Evolutionary conservation across 2,888 invertebrate species (phyloP).

Genomic region (Eledone cirrhosa): DNA sequence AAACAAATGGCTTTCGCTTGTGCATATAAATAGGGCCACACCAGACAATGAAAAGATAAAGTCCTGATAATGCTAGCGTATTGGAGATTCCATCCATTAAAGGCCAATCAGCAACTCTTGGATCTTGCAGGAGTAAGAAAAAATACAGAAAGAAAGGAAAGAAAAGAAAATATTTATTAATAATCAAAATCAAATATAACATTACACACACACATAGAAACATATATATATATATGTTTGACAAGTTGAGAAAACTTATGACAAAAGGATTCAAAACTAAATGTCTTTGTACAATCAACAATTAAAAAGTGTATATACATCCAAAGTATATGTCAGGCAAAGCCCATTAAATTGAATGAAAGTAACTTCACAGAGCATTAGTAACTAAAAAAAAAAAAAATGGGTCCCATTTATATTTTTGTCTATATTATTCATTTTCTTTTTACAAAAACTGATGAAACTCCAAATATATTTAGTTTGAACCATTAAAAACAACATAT

Average conservation of each 20-base stretch:
- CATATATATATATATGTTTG: neutral
- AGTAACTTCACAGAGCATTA: too few species aligned
- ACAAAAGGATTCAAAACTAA: neutral
- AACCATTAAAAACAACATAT: too few species aligned
- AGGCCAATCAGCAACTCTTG: conserved; percentile 61
- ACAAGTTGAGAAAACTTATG: neutral
- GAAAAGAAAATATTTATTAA: neutral
- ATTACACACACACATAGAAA: neutral
- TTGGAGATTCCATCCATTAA: conserved; percentile 63
- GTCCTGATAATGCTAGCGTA: conserved; percentile 55
- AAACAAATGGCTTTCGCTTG: conserved; percentile 55
- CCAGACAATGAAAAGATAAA: conserved; percentile 61
- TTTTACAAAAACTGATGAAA: too few species aligned
- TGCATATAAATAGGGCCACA: conserved; percentile 61
- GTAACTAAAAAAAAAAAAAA: too few species aligned
- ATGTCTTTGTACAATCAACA: too few species aligned
- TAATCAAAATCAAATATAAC: neutral
- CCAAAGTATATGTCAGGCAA: too few species aligned
- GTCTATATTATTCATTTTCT: too few species aligned
- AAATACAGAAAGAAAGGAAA: neutral
- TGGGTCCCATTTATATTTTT: too few species aligned
- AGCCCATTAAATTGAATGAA: too few species aligned
- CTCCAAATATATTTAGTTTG: too few species aligned
- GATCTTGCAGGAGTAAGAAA: conserved; percentile 43
- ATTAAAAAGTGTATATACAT: too few species aligned